Evolutionary conservation across 2,888 invertebrate species (phyloP), one percentile per base, ranked within the genome.

Genomic region (Pomacea canaliculata): DNA sequence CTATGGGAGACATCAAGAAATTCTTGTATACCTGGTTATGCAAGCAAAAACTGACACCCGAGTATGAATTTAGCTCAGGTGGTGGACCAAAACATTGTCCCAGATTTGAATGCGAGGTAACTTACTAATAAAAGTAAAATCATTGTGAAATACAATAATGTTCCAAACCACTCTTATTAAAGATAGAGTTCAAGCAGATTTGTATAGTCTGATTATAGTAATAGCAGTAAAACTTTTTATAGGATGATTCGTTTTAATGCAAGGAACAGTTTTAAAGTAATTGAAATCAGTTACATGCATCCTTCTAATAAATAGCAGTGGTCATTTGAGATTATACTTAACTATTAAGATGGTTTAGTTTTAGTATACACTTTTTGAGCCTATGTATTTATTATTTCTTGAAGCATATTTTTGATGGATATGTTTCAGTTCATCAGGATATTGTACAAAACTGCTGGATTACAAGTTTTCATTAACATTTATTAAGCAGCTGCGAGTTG

Each of bases 21-120:
- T 97, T 95, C 91, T 92, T 99, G 18, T 96, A 96, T 91, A 94
- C 95, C 79, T 98, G 95, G 95, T 95, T 96, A 88, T 86, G 88
- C 8, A 93, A 95, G 23, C 97, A 96, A 90, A 95, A 94, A 85
- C 93, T 93, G 82, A 89, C 94, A 7, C 94, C 94, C 37, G 91
- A 92, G 12, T 98, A 96, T 89, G 95, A 97, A 86, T 94, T 95
- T 78, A 93, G 96, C 66, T 94, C 95, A 27, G 95, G 96, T 96
- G 97, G 89, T n/a, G 97, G 89, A n/a, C 84, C 88, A 7, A 90
- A 96, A 90, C 95, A 96, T 90, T 93, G 96, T 0, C 96, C 96
- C 86, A 93, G 98, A 46, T 98, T 98, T 89, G 92, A 98, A 8
- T 98, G 98, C 89, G 98, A 98, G 92, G 94, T 91, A 84, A 76